phyloP scores from a whole-genome alignment of 2,888 invertebrate genomes.

The Aphrophora alni region DNA sequence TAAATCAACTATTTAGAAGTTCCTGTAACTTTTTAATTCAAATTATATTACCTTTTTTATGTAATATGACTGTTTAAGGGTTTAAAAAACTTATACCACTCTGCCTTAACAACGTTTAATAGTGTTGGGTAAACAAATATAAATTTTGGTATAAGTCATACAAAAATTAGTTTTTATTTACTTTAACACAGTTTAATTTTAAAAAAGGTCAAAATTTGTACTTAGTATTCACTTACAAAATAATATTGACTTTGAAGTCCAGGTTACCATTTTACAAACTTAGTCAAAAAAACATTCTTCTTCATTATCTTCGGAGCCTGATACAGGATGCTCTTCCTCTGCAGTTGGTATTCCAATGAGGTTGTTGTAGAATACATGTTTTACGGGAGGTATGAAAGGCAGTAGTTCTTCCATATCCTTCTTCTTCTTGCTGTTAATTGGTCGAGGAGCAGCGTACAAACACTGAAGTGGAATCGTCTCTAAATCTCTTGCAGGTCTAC shows the following conservation, averaged over 20 bases:
- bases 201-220: too few species aligned
- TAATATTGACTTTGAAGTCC: not conserved
- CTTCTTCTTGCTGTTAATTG: slow-evolving; percentile 13
- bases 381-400: slow-evolving; percentile 23
- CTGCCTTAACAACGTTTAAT: slow-evolving; percentile 11
- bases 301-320: slow-evolving; percentile 27
- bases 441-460: slow-evolving; percentile 11
- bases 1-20: slow-evolving; percentile 6
- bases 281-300: not conserved
- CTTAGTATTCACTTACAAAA: too few species aligned
- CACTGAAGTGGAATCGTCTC: slow-evolving; percentile 10
- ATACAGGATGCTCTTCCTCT: slow-evolving; percentile 22
- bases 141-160: slow-evolving; percentile 21
- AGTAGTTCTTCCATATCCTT: slow-evolving; percentile 19
- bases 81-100: slow-evolving; percentile 25
- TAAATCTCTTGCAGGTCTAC: slow-evolving; percentile 2
- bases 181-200: not conserved
- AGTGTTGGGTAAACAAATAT: not conserved
- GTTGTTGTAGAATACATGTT: slow-evolving; percentile 14
- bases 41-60: not conserved
- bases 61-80: slow-evolving; percentile 13
- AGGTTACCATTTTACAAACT: not conserved
- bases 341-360: slow-evolving; percentile 19
- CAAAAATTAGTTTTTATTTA: not conserved
- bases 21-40: slow-evolving; percentile 11